phyloP scores from a whole-genome alignment of 1,140 invertebrate genomes.

The Monochamus saltuarius region DNA sequence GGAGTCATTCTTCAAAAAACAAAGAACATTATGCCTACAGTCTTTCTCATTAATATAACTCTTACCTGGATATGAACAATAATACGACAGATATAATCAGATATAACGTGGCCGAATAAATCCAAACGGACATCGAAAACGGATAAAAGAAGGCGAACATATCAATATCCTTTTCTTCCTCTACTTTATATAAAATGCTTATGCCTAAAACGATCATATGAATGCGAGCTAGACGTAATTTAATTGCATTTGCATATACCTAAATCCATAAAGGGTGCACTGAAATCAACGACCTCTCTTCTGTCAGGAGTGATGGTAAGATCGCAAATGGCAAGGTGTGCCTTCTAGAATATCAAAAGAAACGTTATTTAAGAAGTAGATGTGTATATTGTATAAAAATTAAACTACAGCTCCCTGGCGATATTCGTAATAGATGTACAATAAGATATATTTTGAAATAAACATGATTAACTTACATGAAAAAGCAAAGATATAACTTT shows the following conservation, averaged over 20 bases:
- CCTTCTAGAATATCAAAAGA: constrained; percentile 63
- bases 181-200: constrained; percentile 72
- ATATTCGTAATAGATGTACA: too few relatives aligned
- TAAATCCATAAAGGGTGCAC: constrained; percentile 86
- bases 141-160: constrained; percentile 87
- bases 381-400: too few relatives aligned
- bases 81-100: constrained; percentile 68
- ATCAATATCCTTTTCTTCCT: constrained; percentile 65
- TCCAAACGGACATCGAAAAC: constrained; percentile 87
- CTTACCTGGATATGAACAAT: constrained; percentile 33
- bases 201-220: constrained; percentile 51
- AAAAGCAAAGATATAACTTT: too few relatives aligned
- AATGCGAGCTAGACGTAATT: too few relatives aligned
- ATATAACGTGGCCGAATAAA: constrained; percentile 86
- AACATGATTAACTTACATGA: too few relatives aligned
- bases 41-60: too few relatives aligned
- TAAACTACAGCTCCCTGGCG: too few relatives aligned
- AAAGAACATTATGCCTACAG: background rate
- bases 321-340: constrained; percentile 89
- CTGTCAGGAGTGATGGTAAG: constrained; percentile 87
- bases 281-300: constrained; percentile 83
- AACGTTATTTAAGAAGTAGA: too few relatives aligned
- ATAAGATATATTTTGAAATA: too few relatives aligned
- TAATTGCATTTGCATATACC: too few relatives aligned
- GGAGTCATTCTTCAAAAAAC: constrained; percentile 69